These are phyloP conservation scores for Melanerpes aurifrons DNA, from an alignment of 2,113 vertebrate species.

Conservation along the genomic window DNA sequence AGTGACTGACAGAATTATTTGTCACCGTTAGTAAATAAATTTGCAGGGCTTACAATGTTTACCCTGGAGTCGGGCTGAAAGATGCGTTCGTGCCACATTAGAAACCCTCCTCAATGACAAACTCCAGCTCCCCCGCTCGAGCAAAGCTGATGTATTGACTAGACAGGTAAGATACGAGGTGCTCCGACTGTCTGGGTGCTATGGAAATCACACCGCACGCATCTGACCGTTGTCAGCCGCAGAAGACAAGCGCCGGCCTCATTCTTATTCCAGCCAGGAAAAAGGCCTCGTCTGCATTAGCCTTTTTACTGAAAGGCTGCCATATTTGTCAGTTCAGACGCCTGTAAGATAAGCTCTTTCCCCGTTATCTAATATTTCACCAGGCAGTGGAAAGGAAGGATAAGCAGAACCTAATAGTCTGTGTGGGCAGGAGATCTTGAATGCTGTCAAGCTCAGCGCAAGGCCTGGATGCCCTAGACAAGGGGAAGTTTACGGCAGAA, in stretches of 20 bases:
- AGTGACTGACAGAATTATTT: slow-evolving; percentile 65
- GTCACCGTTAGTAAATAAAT: slow-evolving; percentile 67
- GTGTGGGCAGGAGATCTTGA: slow-evolving; percentile 70
- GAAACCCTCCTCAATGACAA: slow-evolving; percentile 68
- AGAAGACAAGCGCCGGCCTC: slow-evolving; percentile 63
- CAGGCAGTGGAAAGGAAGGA: slow-evolving; percentile 75
- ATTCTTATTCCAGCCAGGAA: slow-evolving; percentile 77
- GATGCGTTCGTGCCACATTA: slow-evolving; percentile 59
- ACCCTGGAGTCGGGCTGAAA: slow-evolving; percentile 47
- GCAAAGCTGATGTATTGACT: slow-evolving; percentile 78
- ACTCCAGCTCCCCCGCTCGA: slow-evolving; percentile 47
- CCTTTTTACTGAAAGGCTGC: slow-evolving; percentile 73
- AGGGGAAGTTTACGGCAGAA: slow-evolving; percentile 60
- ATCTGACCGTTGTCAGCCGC: slow-evolving; percentile 71
- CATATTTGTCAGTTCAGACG: slow-evolving; percentile 76
- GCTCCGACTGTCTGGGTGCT: slow-evolving; percentile 77
- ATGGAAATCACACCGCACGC: slow-evolving; percentile 72
- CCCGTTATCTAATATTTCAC: slow-evolving; percentile 80
- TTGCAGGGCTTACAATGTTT: slow-evolving; percentile 54
- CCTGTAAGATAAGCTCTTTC: slow-evolving; percentile 71
- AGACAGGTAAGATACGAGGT: slow-evolving; percentile 77
- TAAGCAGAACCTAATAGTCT: slow-evolving; percentile 75
- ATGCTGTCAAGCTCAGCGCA: slow-evolving; percentile 55
- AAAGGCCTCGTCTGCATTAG: slow-evolving; percentile 65
- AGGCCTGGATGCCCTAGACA: slow-evolving; percentile 68